Conservation (phyloP, 2,888 invertebrate species). For the Hydrotaea cyrtoneurina region DNA sequence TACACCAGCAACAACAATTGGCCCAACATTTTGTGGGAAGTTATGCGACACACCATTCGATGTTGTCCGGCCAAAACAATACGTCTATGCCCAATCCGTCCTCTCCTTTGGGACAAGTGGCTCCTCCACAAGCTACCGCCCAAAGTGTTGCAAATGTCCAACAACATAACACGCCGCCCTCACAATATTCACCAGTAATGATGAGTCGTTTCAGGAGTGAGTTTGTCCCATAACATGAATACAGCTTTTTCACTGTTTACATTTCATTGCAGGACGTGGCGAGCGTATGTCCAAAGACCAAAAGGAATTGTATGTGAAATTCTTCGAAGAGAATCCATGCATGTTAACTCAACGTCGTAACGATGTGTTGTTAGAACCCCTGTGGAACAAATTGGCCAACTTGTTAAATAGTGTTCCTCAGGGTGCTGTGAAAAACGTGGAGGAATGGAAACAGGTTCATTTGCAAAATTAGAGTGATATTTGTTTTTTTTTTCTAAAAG, state of each 20-base stretch:
- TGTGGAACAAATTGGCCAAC: constrained; percentile 75
- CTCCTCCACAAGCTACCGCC: constrained; percentile 31
- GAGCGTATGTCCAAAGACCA: constrained; percentile 79
- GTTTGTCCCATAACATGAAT: constrained; percentile 41
- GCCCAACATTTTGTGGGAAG: constrained; percentile 61
- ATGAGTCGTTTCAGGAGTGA: constrained; percentile 76
- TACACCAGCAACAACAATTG: constrained; percentile 67
- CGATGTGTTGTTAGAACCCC: constrained; percentile 75
- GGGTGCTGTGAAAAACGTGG: constrained; percentile 77
- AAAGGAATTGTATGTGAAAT: constrained; percentile 77
- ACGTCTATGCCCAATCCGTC: constrained; percentile 36
- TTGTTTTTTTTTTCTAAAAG: background rate
- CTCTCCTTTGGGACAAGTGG: constrained; percentile 20
- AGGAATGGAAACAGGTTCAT: constrained; percentile 76
- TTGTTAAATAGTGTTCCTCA: constrained; percentile 77
- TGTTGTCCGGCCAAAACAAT: constrained; percentile 54
- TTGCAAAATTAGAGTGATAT: background rate
- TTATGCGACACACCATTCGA: constrained; percentile 53
- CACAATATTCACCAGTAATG: constrained; percentile 74
- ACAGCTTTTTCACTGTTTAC: too few relatives aligned
- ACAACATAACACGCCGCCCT: constrained; percentile 68
- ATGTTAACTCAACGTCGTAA: constrained; percentile 77
- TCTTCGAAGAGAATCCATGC: constrained; percentile 77
- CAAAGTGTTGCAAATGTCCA: constrained; percentile 67
- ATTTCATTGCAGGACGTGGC: constrained; percentile 73